Evolutionary conservation across 2,113 vertebrate species (phyloP).

Genomic region (Felis chaus): DNA sequence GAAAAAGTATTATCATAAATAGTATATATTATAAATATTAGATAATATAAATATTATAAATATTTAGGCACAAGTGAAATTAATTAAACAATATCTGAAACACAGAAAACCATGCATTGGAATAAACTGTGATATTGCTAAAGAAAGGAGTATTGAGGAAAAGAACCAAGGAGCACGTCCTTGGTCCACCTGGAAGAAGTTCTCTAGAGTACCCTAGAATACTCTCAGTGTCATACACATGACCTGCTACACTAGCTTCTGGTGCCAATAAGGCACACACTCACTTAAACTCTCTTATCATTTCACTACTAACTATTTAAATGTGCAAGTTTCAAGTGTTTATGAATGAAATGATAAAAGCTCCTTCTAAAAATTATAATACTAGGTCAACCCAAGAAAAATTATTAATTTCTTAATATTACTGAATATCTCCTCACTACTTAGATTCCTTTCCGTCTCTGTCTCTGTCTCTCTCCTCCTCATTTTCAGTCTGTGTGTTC

Average conservation of each 20-base stretch:
- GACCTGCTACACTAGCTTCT: not conserved
- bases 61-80: not conserved
- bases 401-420: not conserved
- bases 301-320: not conserved
- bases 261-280: no score
- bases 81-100: not conserved
- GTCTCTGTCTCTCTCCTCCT: not conserved
- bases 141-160: not conserved
- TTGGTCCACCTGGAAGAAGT: not conserved
- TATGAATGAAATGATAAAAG: not conserved
- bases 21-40: no score
- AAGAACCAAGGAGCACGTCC: not conserved
- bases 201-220: not conserved
- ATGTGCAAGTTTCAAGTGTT: not conserved
- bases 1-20: not conserved
- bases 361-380: not conserved
- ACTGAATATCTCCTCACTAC: not conserved
- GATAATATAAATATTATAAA: no score
- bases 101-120: not conserved
- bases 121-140: not conserved
- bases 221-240: not conserved
- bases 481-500: not conserved
- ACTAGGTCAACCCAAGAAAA: not conserved
- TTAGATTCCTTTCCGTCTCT: not conserved
- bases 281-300: not conserved